Conservation (phyloP, 2,113 vertebrate species). For the Dipodomys stephensi region DNA sequence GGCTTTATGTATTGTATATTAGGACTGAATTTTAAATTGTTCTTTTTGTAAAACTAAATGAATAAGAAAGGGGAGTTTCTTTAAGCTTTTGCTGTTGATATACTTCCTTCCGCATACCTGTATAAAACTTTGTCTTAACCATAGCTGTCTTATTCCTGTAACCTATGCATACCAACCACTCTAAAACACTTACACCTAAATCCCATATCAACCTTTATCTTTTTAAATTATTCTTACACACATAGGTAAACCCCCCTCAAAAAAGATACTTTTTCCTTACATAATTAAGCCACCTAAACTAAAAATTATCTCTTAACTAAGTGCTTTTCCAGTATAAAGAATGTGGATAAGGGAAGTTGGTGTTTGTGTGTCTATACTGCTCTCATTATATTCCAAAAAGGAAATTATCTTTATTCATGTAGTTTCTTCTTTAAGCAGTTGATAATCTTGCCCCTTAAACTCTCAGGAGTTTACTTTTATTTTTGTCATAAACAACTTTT, state of each 20-base stretch:
- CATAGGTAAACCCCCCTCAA: background rate
- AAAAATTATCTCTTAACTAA: conserved; percentile 26
- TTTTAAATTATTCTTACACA: background rate
- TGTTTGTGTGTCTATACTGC: background rate
- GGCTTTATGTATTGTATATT: conserved; percentile 40
- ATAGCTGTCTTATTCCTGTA: background rate
- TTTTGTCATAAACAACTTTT: conserved; percentile 29
- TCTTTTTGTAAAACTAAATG: conserved; percentile 57
- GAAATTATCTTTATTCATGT: conserved; percentile 13
- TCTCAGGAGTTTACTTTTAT: conserved; percentile 12
- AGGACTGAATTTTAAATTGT: conserved; percentile 59
- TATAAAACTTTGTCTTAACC: background rate
- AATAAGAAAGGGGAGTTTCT: conserved; percentile 50
- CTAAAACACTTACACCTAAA: background rate
- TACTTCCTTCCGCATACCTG: background rate
- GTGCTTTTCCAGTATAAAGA: background rate
- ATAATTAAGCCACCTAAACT: conserved; percentile 9
- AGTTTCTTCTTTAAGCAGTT: background rate
- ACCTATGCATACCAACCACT: background rate
- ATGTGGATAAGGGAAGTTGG: background rate
- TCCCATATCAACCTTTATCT: background rate
- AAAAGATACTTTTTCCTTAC: background rate
- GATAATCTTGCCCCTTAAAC: conserved; percentile 9
- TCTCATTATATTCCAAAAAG: conserved; percentile 3
- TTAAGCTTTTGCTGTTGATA: background rate